A percentile compares a stretch with the other conserved stretches of the same genome.
Conservation (phyloP, 2,113 vertebrate genomes). For the Ictalurus furcatus region DNA sequence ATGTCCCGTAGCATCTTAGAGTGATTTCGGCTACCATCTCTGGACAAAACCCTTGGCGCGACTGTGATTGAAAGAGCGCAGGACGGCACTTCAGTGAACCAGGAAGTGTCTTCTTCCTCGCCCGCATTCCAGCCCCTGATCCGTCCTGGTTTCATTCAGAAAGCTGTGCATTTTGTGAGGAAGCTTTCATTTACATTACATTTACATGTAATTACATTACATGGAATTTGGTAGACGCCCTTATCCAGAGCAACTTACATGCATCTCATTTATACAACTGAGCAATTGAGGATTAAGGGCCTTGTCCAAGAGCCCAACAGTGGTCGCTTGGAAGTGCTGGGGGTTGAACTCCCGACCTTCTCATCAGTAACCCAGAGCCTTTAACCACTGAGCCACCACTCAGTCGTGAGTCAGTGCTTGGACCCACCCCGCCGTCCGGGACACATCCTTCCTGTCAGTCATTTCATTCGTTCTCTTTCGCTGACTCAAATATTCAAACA, state of each 20-base stretch:
- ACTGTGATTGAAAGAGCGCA: neutral
- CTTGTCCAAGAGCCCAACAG: too few species aligned
- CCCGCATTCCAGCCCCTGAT: neutral
- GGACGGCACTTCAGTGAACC: neutral
- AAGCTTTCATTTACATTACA: neutral
- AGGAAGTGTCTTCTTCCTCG: neutral
- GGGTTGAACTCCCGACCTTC: too few species aligned
- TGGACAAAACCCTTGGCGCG: neutral
- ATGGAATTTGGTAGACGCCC: too few species aligned
- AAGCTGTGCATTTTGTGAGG: neutral
- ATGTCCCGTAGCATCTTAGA: neutral
- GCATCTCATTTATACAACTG: too few species aligned
- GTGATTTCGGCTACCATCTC: neutral
- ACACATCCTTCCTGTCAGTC: constrained; percentile 31
- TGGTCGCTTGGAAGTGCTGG: too few species aligned
- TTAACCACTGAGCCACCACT: too few species aligned
- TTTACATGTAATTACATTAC: too few species aligned
- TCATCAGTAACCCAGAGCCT: too few species aligned
- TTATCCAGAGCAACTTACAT: too few species aligned
- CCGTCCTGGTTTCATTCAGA: neutral
- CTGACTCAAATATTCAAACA: constrained; percentile 30
- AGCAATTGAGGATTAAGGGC: too few species aligned
- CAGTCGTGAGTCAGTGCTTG: constrained; percentile 2
- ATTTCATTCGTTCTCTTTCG: constrained; percentile 42
- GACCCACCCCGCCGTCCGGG: constrained; percentile 1